Base-by-base conservation (phyloP, 37 sponge, comb jelly and placozoan genomes). In the Petrosia ficiformis region DNA sequence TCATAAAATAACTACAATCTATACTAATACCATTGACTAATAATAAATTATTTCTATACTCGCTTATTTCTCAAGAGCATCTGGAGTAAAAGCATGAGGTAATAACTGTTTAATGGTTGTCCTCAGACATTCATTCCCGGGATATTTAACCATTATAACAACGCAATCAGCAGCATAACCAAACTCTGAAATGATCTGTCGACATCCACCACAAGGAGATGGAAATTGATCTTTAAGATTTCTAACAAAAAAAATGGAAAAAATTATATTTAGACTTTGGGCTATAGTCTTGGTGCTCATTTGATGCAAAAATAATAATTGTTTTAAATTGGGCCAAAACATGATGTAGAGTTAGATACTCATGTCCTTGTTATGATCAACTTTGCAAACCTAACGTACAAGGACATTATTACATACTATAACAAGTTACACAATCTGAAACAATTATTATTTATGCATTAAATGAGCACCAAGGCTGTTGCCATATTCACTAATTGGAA, bases 141-240 rank as follows among this genome's bases (percentile, higher is more conserved):
- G 79, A 4, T 80, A 65, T 25, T 74, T 74, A 2, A 57, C 44
- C 29, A 91, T 19, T 1, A 91, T 67, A 2, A 91, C 77, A 68
- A 54, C 41, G 21, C 30, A 71, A 38, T 87, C 72, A n/a, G 22
- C 6, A 22, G 14, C 63, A 35, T 19, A 19, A 24, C 94, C 82
- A 71, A 93, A 89, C 78, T 96, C 97, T 16, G 63, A 25, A 44
- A 96, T 67, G 28, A 96, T 65, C 59, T 96, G 97, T 29, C 97
- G 58, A 63, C 97, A 96, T 29, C 65, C 80, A 2, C 97, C 97
- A 84, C 97, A 96, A 1, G 97, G 97, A 16, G 81, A 34, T 2
- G 56, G 69, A 35, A 76, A 84, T 25, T 77, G 40, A 24, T 88
- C 89, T 5, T 39, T 67, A 70, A 81, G 58, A 71, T 95, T 86